A percentile compares a stretch with the other conserved stretches of the same genome.
Evolutionary conservation across 2,888 invertebrate species (phyloP).

Genomic region (Drosophila rellima): DNA sequence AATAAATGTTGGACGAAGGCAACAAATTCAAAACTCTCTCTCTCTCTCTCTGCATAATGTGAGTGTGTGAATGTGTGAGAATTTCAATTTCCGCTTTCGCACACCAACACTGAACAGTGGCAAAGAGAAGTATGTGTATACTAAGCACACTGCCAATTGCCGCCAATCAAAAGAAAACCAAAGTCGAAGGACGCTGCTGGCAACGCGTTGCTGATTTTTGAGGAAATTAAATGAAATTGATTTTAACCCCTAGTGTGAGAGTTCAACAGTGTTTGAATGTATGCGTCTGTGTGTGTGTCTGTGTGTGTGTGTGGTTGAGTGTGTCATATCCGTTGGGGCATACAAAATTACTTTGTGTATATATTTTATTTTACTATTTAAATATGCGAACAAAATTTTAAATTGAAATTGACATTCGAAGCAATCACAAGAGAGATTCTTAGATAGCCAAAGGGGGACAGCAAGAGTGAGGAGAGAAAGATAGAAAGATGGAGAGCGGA

Average conservation of each 20-base stretch:
- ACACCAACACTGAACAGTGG: slow-evolving; percentile 30
- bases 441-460: background rate
- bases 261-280: slow-evolving; percentile 16
- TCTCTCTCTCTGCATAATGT: slow-evolving; percentile 34
- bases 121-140: slow-evolving; percentile 24
- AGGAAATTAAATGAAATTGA: slow-evolving; percentile 79
- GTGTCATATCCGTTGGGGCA: slow-evolving; percentile 17
- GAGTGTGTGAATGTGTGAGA: slow-evolving; percentile 60
- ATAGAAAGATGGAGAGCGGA: background rate
- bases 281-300: background rate
- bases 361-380: slow-evolving; percentile 41
- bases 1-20: slow-evolving; percentile 61
- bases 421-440: slow-evolving; percentile 9
- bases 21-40: slow-evolving; percentile 47
- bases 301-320: slow-evolving; percentile 10
- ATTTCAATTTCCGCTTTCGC: slow-evolving; percentile 73
- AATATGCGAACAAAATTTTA: slow-evolving; percentile 47
- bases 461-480: background rate
- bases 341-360: slow-evolving; percentile 29
- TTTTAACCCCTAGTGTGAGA: slow-evolving; percentile 67
- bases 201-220: slow-evolving; percentile 66
- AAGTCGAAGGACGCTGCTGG: slow-evolving; percentile 67
- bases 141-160: slow-evolving; percentile 67
- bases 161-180: slow-evolving; percentile 79
- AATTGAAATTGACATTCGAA: slow-evolving; percentile 64